A percentile compares a stretch with the other conserved stretches of the same genome.
These are phyloP conservation scores for Piaya cayana DNA, from an alignment of 2,113 vertebrate species.

Conservation along the genomic window DNA sequence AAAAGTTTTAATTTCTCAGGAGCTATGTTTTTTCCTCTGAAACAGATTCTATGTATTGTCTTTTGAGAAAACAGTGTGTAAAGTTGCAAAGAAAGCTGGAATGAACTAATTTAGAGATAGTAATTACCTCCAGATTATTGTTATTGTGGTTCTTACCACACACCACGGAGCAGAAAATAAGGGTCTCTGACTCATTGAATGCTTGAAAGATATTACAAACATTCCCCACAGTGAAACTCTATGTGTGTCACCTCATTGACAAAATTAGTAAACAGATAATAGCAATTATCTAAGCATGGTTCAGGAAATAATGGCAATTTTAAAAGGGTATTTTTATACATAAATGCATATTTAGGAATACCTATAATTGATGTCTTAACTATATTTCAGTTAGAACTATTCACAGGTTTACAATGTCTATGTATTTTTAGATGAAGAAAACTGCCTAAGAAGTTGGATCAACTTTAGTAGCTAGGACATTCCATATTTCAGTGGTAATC, in stretches of 20 bases:
- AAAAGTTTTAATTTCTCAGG: neutral
- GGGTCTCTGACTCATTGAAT: neutral
- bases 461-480: neutral
- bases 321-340: neutral
- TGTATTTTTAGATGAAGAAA: neutral
- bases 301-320: neutral
- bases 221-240: neutral
- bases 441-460: neutral
- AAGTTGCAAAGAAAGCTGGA: slow-evolving; percentile 17
- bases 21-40: neutral
- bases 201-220: slow-evolving; percentile 5
- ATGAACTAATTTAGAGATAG: slow-evolving; percentile 42
- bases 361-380: neutral
- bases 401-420: neutral
- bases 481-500: neutral
- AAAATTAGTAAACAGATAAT: slow-evolving; percentile 9
- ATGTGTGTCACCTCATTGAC: neutral
- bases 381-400: neutral
- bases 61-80: slow-evolving; percentile 20
- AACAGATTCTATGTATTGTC: neutral
- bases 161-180: slow-evolving; percentile 44
- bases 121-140: slow-evolving; percentile 54
- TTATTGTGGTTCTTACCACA: slow-evolving; percentile 31
- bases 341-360: neutral
- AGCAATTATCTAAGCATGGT: neutral